Percentiles rank a stretch among this genome's conserved stretches.
These are phyloP conservation scores for Trachemys scripta DNA, from an alignment of 2,113 vertebrate species.

Conservation along the genomic window DNA sequence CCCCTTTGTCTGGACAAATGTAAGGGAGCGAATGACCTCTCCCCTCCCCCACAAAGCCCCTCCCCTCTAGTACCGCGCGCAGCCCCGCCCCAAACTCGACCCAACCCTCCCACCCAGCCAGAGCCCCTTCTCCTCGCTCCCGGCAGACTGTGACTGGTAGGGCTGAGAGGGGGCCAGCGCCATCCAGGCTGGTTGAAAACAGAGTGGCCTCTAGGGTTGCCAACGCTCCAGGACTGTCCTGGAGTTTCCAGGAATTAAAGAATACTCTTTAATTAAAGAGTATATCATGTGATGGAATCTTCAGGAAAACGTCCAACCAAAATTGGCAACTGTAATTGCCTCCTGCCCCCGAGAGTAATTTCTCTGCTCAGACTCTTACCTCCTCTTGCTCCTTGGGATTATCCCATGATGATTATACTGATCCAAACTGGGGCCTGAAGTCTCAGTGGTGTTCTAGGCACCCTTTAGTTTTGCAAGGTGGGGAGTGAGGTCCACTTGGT, in stretches of 20 bases:
- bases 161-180: too few relatives aligned
- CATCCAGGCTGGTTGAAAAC: background rate
- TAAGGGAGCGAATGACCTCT: background rate
- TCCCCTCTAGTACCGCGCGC: background rate
- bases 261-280: too few relatives aligned
- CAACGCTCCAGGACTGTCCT: too few relatives aligned
- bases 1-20: conserved; percentile 53
- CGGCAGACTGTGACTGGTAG: too few relatives aligned
- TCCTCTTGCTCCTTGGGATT: background rate
- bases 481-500: background rate
- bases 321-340: too few relatives aligned
- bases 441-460: background rate
- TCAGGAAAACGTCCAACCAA: too few relatives aligned
- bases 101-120: background rate
- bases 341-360: too few relatives aligned
- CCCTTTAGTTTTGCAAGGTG: background rate
- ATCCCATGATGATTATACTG: background rate
- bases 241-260: too few relatives aligned
- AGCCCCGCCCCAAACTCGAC: background rate
- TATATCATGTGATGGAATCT: too few relatives aligned
- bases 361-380: background rate
- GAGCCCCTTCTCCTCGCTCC: too few relatives aligned
- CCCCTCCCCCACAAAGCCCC: rapidly evolving
- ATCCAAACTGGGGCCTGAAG: background rate
- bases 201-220: too few relatives aligned